Percentiles rank a stretch among this genome's conserved stretches.
Conservation (phyloP, 2,113 vertebrate species). For the Nyctibius bracteatus region DNA sequence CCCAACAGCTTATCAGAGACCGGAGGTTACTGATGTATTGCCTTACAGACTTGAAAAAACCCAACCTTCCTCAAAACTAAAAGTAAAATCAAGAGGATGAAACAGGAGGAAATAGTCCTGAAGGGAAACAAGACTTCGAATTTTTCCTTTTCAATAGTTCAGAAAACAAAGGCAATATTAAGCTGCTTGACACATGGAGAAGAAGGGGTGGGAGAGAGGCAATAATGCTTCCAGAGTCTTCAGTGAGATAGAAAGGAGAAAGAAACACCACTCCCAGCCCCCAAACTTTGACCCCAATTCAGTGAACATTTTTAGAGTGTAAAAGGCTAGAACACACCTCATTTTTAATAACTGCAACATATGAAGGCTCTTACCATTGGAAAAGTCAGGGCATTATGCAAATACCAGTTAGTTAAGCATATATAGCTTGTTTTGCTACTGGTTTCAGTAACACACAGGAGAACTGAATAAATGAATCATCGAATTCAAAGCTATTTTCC, state of each 20-base stretch:
- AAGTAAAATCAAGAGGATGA: background rate
- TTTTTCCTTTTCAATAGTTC: background rate
- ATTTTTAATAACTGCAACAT: background rate
- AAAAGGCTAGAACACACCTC: background rate
- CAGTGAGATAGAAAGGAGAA: background rate
- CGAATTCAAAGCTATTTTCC: background rate
- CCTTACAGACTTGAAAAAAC: background rate
- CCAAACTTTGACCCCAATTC: background rate
- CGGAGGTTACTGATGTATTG: background rate
- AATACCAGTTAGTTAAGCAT: background rate
- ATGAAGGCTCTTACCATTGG: background rate
- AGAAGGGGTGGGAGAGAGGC: background rate
- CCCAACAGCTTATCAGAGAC: slow-evolving; percentile 9
- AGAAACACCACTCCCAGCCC: background rate
- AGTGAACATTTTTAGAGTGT: background rate
- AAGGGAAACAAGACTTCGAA: background rate
- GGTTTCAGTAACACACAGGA: background rate
- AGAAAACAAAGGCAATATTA: background rate
- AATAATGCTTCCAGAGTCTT: background rate
- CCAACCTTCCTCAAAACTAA: background rate
- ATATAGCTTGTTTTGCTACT: background rate
- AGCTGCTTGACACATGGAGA: background rate
- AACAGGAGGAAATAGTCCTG: background rate
- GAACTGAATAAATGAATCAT: background rate
- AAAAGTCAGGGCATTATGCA: background rate